Percentiles rank a stretch among this genome's conserved stretches.
Conservation (phyloP, 2,113 vertebrate genomes). For the Amia ocellicauda region DNA sequence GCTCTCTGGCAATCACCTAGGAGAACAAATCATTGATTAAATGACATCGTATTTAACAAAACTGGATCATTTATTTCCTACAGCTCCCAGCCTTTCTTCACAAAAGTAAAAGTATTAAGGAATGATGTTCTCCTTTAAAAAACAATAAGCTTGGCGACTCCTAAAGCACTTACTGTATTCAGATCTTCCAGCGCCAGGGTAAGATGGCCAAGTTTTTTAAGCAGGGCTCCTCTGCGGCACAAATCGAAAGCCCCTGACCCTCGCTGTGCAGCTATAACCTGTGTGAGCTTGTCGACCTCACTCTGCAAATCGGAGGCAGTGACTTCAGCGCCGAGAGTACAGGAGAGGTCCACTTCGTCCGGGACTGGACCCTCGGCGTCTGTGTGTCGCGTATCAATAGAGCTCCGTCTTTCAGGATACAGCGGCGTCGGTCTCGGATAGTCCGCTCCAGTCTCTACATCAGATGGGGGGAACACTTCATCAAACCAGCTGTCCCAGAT, state of each 20-base stretch:
- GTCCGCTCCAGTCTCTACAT: not conserved
- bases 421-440: constrained; percentile 7
- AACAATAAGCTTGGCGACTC: too few relatives aligned
- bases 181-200: constrained; percentile 60
- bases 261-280: constrained; percentile 45
- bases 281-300: constrained; percentile 48
- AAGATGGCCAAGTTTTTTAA: constrained; percentile 65
- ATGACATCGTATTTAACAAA: too few relatives aligned
- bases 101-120: too few relatives aligned
- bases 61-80: too few relatives aligned
- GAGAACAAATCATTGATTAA: not conserved
- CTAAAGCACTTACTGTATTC: constrained; percentile 59
- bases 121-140: not conserved
- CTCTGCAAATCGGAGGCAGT: constrained; percentile 41
- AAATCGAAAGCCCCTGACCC: constrained; percentile 48
- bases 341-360: constrained; percentile 39
- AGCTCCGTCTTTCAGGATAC: not conserved
- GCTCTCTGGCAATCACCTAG: constrained; percentile 65
- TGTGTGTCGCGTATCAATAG: not conserved
- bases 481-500: constrained; percentile 49
- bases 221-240: constrained; percentile 62
- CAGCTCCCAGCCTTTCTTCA: too few relatives aligned
- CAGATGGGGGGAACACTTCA: constrained; percentile 35
- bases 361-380: constrained; percentile 27
- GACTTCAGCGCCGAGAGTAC: constrained; percentile 33